phyloP scores from a whole-genome alignment of 2,888 invertebrate species.

The Keiferia lycopersicella region DNA sequence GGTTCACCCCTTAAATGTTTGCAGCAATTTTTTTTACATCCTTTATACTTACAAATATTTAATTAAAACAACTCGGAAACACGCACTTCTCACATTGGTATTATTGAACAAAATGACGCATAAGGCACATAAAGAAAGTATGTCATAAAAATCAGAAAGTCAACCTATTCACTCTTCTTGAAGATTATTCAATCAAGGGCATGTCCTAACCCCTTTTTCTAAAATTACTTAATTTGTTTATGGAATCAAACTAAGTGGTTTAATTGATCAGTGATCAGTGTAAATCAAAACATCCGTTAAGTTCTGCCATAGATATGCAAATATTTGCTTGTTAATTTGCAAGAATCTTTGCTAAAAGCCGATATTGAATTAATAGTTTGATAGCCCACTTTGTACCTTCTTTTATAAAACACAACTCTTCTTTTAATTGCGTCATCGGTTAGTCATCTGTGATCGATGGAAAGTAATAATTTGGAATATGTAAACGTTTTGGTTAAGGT shows the following conservation, averaged over 20 bases:
- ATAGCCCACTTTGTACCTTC: not conserved
- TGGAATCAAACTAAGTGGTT: not conserved
- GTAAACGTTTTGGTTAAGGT: not conserved
- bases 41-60: too few relatives aligned
- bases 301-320: not conserved
- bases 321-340: constrained; percentile 14
- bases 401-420: not conserved
- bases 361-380: not conserved
- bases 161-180: too few relatives aligned
- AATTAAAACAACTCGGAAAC: too few relatives aligned
- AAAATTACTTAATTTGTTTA: not conserved
- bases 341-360: constrained; percentile 9
- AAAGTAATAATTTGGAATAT: not conserved
- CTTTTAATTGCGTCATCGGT: not conserved
- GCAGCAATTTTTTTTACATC: too few relatives aligned
- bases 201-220: too few relatives aligned
- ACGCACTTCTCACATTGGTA: too few relatives aligned
- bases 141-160: too few relatives aligned
- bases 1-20: too few relatives aligned
- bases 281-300: not conserved
- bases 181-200: too few relatives aligned
- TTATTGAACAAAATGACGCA: too few relatives aligned
- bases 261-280: not conserved
- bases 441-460: not conserved
- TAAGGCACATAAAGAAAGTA: too few relatives aligned